Evolutionary conservation across 2,113 vertebrate genomes (phyloP).

Genomic region (Zonotrichia leucophrys): DNA sequence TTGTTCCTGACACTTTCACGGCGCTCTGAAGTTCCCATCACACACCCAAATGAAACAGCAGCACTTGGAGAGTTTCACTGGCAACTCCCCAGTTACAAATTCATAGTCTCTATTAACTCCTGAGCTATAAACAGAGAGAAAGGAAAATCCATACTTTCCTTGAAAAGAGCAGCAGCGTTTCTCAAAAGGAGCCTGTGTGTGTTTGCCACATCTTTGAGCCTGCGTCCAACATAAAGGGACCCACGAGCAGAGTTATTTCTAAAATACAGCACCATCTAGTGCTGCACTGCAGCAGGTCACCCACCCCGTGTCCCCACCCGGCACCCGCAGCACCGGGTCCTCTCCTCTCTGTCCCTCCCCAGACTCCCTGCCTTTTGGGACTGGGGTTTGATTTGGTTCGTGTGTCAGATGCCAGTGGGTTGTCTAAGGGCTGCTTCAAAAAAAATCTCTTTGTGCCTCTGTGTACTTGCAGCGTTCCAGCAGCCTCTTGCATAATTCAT

Average conservation of each 20-base stretch:
- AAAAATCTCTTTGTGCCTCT: constrained; percentile 33
- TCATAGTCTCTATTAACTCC: not conserved
- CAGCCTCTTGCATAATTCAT: constrained; percentile 62
- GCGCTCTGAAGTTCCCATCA: not conserved
- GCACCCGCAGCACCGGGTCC: not conserved
- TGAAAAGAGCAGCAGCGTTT: not conserved
- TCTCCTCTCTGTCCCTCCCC: not conserved
- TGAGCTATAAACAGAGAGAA: not conserved
- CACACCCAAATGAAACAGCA: not conserved
- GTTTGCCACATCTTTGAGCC: not conserved
- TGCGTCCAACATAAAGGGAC: not conserved
- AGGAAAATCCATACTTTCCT: not conserved
- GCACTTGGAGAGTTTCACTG: not conserved
- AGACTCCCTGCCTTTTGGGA: not conserved
- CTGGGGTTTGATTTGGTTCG: not conserved
- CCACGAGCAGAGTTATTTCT: constrained; percentile 22
- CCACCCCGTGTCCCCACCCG: not conserved
- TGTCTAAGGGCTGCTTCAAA: constrained; percentile 20
- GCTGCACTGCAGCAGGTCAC: not conserved
- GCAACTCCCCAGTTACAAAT: not conserved
- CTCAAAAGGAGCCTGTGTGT: not conserved
- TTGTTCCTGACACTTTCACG: not conserved
- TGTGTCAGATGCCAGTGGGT: constrained; percentile 22
- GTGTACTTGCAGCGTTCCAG: constrained; percentile 20
- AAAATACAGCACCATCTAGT: constrained; percentile 66